These are phyloP conservation scores for Ophion ventricosus DNA, from an alignment of 2,888 invertebrate genomes.

Conservation along the genomic window DNA sequence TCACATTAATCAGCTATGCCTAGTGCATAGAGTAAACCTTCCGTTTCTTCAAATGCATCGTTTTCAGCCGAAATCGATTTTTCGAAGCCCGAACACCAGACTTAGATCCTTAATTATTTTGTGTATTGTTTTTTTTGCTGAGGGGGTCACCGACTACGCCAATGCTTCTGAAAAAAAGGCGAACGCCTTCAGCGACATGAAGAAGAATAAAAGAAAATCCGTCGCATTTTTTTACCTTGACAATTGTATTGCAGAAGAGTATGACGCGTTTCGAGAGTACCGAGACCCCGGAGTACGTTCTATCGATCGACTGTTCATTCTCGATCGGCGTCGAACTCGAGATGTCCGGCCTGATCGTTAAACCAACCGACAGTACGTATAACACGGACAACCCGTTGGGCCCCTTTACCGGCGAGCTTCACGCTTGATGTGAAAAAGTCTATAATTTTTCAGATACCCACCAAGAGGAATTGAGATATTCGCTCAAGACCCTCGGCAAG, in stretches of 20 bases:
- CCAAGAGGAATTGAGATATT: conserved; percentile 88
- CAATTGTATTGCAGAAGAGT: conserved; percentile 70
- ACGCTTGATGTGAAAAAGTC: conserved; percentile 65
- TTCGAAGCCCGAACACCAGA: no score
- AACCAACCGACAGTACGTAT: conserved; percentile 87
- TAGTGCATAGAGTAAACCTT: no score
- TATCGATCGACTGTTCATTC: conserved; percentile 85
- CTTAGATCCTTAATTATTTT: no score
- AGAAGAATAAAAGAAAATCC: no score
- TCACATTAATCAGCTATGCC: no score
- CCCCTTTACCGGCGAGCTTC: conserved; percentile 11
- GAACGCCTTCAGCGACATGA: no score
- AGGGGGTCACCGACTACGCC: no score
- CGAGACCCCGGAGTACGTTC: conserved; percentile 83
- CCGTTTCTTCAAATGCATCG: no score
- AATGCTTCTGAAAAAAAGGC: no score
- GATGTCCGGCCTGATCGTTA: conserved; percentile 87
- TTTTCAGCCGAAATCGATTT: no score
- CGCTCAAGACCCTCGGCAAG: conserved; percentile 88
- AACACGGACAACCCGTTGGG: conserved; percentile 34
- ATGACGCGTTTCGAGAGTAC: conserved; percentile 78
- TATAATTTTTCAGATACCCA: conserved; percentile 81
- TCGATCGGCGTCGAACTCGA: conserved; percentile 87
- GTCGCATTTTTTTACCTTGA: not conserved
- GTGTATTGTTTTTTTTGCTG: no score